Base-by-base conservation (phyloP, 2,797 vertebrate genomes). In the Rhinella marina region DNA sequence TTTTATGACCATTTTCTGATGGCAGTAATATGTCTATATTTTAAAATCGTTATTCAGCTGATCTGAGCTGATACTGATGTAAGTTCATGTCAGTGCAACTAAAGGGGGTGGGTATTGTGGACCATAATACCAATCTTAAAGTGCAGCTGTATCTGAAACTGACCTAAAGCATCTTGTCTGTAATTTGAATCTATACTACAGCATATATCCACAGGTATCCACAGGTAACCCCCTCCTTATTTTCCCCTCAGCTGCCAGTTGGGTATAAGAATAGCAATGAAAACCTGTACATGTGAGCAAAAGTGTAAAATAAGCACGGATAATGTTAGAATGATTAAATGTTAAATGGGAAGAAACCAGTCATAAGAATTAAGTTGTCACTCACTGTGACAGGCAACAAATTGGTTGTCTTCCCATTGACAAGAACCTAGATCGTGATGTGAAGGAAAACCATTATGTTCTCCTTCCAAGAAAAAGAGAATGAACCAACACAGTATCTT, bases 381-480 rank as follows among this genome's bases (percentile, higher is more conserved):
- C 59, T 17, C 61, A 27, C 23, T 25, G n/a, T 82, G 81, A 68
- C 81, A 68, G 32, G 23, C 68, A 68, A 68, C 23, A 50, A 14
- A 68, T 68, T 68, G 56, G 79, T 62, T 62, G 48, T 68, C 25
- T 82, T 32, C 48, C 62, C 54, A 68, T 16, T 82, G 62, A 68
- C 81, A 82, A 68, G 81, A 29, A 29, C 12, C 48, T 68, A 19
- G n/a, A 54, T 82, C n/a, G 21, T 68, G 62, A 82, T 82, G 41
- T 27, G 41, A 21, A 82, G 41, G 32, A 52, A 66, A 68, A 48
- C 59, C 14, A 82, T 82, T 27, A 82, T 68, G 11, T 52, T 82
- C 23, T 52, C 21, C n/a, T 48, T 81, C 29, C 62, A 82, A 68
- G 48, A 64, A 68, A 41, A 61, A 66, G 41, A 50, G 23, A 52